Conservation (phyloP, 2,113 vertebrate species). For the Cepphus grylle region DNA sequence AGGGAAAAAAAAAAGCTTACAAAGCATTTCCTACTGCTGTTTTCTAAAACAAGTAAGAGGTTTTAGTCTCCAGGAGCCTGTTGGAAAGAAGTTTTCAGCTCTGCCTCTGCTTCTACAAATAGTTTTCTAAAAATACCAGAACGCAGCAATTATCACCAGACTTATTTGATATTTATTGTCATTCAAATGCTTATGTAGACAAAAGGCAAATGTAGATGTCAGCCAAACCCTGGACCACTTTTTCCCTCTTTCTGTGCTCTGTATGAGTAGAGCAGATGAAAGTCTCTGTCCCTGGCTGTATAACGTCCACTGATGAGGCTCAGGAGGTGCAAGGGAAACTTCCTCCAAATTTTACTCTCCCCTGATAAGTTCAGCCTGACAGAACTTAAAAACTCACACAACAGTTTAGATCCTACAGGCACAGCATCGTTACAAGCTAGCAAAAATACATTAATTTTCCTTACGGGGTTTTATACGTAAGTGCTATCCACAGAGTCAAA, state of each 20-base stretch:
- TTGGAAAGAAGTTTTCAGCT: conserved; percentile 1
- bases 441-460: not conserved
- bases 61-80: not conserved
- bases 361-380: not conserved
- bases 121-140: conserved; percentile 27
- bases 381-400: not conserved
- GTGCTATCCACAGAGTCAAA: not conserved
- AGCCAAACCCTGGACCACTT: not conserved
- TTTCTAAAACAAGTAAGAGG: not conserved
- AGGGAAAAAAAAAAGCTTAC: not conserved
- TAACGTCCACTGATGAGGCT: not conserved
- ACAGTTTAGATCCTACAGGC: not conserved
- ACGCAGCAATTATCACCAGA: not conserved
- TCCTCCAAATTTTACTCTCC: not conserved
- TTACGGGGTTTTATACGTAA: fast-evolving
- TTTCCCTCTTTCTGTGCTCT: not conserved
- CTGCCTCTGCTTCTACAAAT: conserved; percentile 28
- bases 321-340: not conserved
- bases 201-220: not conserved
- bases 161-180: conserved; percentile 4
- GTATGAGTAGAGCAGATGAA: not conserved
- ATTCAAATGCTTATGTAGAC: not conserved
- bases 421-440: not conserved
- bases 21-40: not conserved
- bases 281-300: not conserved